Base-by-base conservation (phyloP, 1,140 invertebrate species). In the Chrysomallon squamiferum region DNA sequence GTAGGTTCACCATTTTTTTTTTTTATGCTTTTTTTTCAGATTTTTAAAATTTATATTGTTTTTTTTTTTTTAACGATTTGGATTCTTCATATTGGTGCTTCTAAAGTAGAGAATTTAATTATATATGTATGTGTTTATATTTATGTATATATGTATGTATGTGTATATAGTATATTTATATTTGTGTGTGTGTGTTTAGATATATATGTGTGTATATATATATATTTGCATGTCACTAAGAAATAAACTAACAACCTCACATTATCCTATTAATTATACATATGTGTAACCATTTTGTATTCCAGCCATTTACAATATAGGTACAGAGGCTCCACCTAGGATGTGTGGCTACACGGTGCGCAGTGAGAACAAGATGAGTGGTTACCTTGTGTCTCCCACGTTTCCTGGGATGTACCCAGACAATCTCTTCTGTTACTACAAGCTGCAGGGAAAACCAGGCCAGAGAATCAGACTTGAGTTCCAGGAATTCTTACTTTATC, bases 391-490 rank as follows among this genome's bases (percentile, higher is more conserved):
- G 69, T 97, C 97, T 57, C 96, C 97, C 63, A 99, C 97, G 54
- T 99, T 99, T 89, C 97, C 98, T 38, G 98, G 97, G 73, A 92
- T 95, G 71, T 99, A 99, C 88, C 97, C 97, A 64, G 98, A 98
- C 86, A 93, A 96, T 86, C 89, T 97, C 68, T 89, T 89, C 72
- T 99, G 96, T 88, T 92, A 90, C 84, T 98, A 98, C 87, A 91
- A 93, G 85, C 95, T 99, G 86, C 89, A 93, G 73, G 97, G 97
- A n/a, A 89, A 90, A 75, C 88, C 89, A 29, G 92, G 92, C 61
- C 94, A 99, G 87, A 88, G 98, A 77, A 93, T 99, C 72, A 91
- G 95, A 68, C 88, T 99, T 68, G 95, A 96, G 87, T 99, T 99
- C 88, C 89, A 95, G 76, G 97, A 99, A 87, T 99, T 99, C 87